Evolutionary conservation across 2,113 vertebrate species (phyloP).

Genomic region (Clinocottus analis): DNA sequence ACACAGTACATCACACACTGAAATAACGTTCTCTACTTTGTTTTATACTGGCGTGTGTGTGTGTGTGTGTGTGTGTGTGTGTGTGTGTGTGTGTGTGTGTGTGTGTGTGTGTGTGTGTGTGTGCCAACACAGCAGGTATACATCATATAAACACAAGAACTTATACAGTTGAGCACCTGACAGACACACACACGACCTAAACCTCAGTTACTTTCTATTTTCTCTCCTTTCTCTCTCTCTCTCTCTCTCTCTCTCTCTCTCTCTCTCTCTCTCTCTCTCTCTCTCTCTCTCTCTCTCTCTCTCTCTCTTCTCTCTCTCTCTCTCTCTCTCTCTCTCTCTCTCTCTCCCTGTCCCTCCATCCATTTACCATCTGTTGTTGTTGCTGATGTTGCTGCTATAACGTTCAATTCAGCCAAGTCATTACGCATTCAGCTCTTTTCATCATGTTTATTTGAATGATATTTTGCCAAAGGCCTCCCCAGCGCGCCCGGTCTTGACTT

Average conservation of each 20-base stretch:
- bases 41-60: constrained; percentile 1
- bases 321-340: not conserved
- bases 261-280: not conserved
- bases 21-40: constrained; percentile 3
- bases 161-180: not conserved
- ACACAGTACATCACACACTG: constrained; percentile 12
- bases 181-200: constrained; percentile 5
- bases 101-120: constrained; percentile 9
- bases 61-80: constrained; percentile 4
- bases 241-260: not conserved
- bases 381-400: constrained; percentile 40
- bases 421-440: constrained; percentile 56
- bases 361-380: constrained; percentile 44
- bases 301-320: not conserved
- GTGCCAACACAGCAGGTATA: not conserved
- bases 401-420: constrained; percentile 33
- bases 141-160: not conserved
- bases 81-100: constrained; percentile 9
- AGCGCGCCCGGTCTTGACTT: constrained; percentile 11
- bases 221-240: too few species aligned
- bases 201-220: not conserved
- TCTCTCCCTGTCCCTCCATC: not conserved
- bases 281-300: too few species aligned
- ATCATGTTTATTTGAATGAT: constrained; percentile 59
- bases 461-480: constrained; percentile 20